A percentile compares a stretch with the other conserved stretches of the same genome.
Evolutionary conservation across 2,113 vertebrate species (phyloP).

Genomic region (Lepus europaeus): DNA sequence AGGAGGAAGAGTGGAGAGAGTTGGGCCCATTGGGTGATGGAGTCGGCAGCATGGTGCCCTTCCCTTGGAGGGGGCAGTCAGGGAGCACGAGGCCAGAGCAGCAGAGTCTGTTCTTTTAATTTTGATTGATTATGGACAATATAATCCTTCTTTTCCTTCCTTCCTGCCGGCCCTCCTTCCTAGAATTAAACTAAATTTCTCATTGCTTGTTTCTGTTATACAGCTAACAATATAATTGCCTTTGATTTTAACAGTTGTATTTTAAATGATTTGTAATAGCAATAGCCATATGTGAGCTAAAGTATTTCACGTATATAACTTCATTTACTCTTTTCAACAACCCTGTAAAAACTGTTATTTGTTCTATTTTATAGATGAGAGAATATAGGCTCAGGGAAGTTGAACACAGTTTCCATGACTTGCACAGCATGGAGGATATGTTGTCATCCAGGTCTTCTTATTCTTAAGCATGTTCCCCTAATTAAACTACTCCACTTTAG

Average conservation of each 20-base stretch:
- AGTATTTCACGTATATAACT: not conserved
- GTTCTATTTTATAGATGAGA: not conserved
- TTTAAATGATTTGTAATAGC: not conserved
- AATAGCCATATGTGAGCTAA: not conserved
- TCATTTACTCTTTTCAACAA: not conserved
- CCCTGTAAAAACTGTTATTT: not conserved
- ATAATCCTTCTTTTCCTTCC: not conserved
- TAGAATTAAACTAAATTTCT: not conserved
- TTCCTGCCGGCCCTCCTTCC: too few relatives aligned
- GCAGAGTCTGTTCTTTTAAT: not conserved
- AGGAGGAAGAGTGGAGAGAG: not conserved
- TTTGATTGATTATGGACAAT: too few relatives aligned
- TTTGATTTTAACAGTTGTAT: not conserved
- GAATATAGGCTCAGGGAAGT: not conserved
- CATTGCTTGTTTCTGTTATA: not conserved
- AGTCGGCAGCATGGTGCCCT: rapidly evolving
- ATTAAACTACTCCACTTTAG: not conserved
- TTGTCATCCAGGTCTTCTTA: not conserved
- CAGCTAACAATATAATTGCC: too few relatives aligned
- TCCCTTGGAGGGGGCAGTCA: too few relatives aligned
- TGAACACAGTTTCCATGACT: too few relatives aligned
- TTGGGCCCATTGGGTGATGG: not conserved
- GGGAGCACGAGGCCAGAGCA: rapidly evolving
- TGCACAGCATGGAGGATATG: rapidly evolving
- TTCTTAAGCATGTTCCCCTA: not conserved